Base-by-base conservation (phyloP, 2,113 vertebrate genomes). In the Podarcis raffonei region DNA sequence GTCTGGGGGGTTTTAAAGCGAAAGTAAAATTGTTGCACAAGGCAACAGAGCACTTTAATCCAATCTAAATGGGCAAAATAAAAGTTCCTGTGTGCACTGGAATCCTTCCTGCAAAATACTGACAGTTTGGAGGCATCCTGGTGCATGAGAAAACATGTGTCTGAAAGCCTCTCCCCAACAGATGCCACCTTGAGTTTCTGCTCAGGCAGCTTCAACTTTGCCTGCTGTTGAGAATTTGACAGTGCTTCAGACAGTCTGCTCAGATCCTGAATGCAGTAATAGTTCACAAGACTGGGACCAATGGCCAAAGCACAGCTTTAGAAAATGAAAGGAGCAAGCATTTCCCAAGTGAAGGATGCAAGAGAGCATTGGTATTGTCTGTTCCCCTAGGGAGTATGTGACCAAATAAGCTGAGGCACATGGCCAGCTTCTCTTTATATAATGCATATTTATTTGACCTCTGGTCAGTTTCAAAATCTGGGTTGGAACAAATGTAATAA, bases 401-500 rank as follows among this genome's bases (percentile, higher is more conserved):
- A 8, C 4, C 80, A 81, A 12, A 91, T 20, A 37, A 25, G 74
- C 80, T 2, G 71, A 80, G 78, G 18, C 39, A 57, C 57, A 76
- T 0, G 0, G 16, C 15, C 68, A 6, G 9, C 65, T 81, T 88
- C 66, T 87, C 90, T 87, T 75, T 20, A 90, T 91, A 74, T 71
- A 84, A 23, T 13, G n/a, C 23, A 9, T 5, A 42, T 62, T 37
- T 84, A 32, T 85, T 30, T 35, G 84, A 87, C 68, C 9, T 75
- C 84, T 1, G 15, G n/a, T 72, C 12, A n/a, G 80, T 76, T 82
- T 86, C 86, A 69, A 79, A 76, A 81, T 65, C 69, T 0, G 0
- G 89, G 3, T 35, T 2, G 66, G 42, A 81, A 25, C 30, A 37
- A 32, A 25, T 8, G 7, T 0, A 0, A n/a, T n/a, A n/a, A n/a